phyloP scores from a whole-genome alignment of 2,888 invertebrate species.

The Meta bourneti region DNA sequence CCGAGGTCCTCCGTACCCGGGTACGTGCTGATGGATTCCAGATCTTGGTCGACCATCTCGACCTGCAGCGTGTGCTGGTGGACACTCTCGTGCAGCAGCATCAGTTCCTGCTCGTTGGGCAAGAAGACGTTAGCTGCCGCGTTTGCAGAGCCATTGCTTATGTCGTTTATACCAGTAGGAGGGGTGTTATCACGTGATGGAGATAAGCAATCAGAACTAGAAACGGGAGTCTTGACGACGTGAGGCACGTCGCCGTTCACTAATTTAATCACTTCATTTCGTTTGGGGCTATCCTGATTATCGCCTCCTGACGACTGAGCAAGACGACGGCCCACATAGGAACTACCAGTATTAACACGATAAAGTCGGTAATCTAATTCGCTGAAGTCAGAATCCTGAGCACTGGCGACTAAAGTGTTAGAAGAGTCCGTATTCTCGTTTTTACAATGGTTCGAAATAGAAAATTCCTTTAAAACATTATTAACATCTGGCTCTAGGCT shows the following conservation, averaged over 20 bases:
- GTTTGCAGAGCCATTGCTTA: slow-evolving; percentile 3
- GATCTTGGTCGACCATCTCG: slow-evolving; percentile 82
- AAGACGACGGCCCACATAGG: slow-evolving; percentile 88
- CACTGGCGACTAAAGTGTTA: slow-evolving; percentile 16
- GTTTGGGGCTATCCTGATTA: slow-evolving; percentile 84
- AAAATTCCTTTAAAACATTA: slow-evolving; percentile 62
- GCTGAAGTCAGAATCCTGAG: slow-evolving; percentile 78
- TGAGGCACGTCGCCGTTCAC: slow-evolving; percentile 72
- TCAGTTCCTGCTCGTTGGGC: slow-evolving; percentile 76
- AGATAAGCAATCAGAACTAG: slow-evolving; percentile 45
- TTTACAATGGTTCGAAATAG: slow-evolving; percentile 44
- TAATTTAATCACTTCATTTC: slow-evolving; percentile 64
- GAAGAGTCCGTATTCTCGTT: slow-evolving; percentile 42
- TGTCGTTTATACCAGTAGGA: slow-evolving; percentile 10
- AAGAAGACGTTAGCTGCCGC: slow-evolving; percentile 52
- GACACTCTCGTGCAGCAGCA: slow-evolving; percentile 77
- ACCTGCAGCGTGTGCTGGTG: slow-evolving; percentile 77
- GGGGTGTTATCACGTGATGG: slow-evolving; percentile 49
- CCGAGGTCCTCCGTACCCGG: slow-evolving; percentile 84
- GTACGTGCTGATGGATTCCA: slow-evolving; percentile 80
- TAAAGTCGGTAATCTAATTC: slow-evolving; percentile 88
- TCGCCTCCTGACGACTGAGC: slow-evolving; percentile 82
- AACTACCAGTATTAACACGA: slow-evolving; percentile 86
- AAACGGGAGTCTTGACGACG: slow-evolving; percentile 38
- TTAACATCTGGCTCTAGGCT: slow-evolving; percentile 55